Base-by-base conservation (phyloP, 2,113 vertebrate species). In the Felis chaus region DNA sequence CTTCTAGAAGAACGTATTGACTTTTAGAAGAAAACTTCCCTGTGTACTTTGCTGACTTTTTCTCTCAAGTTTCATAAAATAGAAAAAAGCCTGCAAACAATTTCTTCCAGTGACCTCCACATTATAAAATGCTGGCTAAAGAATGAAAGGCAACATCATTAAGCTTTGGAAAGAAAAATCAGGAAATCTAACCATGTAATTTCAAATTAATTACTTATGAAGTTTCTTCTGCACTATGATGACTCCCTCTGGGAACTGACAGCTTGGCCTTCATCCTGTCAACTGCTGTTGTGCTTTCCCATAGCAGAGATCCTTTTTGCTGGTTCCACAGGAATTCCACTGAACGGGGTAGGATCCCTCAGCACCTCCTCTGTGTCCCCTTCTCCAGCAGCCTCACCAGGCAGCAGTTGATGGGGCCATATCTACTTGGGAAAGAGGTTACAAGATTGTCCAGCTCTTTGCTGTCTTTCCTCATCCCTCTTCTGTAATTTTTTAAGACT, bases 11-110 rank as follows among this genome's bases (percentile, higher is more conserved):
- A 95, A 95, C 80, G 48, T 53, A 65, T 68, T 69, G 90, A 36
- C 88, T 97, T 96, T 83, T 76, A 69, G 92, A 96, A 94, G 76
- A 31, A 97, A 88, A 97, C 97, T 96, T 97, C 93, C 94, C 91
- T 27, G 87, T 93, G 81, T 71, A 55, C 57, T 96, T 87, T 76
- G 50, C 82, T 73, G 33, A 68, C 25, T 66, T 92, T 95, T 57
- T 68, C 68, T 93, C 50, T 95, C 16, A 29, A 89, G 95, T 74
- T 94, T 95, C 48, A 50, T 78, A 57, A 95, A 91, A 84, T 61
- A 5, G 57, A 89, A 89, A 89, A 92, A 94, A 81, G 4, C 61
- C 33, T 41, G 53, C 2, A 16, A 23, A n/a, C 25, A 50, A 25
- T 92, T 97, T 95, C n/a, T 96, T 41, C 91, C 50, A 79, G 45